These are phyloP conservation scores for Caenorhabditis brenneri DNA, from an alignment of 1,140 invertebrate genomes.

Conservation along the genomic window DNA sequence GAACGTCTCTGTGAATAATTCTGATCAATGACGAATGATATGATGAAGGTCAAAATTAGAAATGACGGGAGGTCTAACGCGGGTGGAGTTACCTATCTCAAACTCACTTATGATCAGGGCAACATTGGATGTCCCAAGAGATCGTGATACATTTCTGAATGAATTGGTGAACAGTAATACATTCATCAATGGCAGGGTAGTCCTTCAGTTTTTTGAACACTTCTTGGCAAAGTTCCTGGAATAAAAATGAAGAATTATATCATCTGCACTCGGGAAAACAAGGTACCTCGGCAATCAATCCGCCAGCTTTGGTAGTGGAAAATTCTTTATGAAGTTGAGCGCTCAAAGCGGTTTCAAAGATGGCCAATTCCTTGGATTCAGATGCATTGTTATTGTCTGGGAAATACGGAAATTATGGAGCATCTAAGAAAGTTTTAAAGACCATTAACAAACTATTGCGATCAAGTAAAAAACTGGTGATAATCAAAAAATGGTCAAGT, in stretches of 20 bases:
- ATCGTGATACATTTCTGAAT: slow-evolving; percentile 21
- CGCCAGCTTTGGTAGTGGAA: neutral
- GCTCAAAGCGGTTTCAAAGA: slow-evolving; percentile 5
- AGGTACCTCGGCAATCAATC: neutral
- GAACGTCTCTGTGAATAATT: neutral
- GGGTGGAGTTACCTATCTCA: no score
- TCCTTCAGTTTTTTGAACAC: slow-evolving; percentile 11
- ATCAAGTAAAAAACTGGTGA: no score
- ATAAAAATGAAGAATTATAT: no score
- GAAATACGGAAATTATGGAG: no score
- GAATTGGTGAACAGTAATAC: neutral
- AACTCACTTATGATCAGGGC: neutral
- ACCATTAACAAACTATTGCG: no score
- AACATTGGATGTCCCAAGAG: slow-evolving; percentile 15
- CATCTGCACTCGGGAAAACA: neutral
- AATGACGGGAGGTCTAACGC: no score
- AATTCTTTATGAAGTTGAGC: slow-evolving; percentile 3
- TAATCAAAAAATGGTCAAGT: no score
- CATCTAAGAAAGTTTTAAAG: no score
- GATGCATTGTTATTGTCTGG: slow-evolving; percentile 15
- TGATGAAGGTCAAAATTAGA: neutral
- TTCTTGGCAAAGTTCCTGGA: slow-evolving; percentile 4
- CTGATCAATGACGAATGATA: neutral
- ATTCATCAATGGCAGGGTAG: neutral
- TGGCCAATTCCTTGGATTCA: neutral